Evolutionary conservation across 2,888 invertebrate species (phyloP).

Genomic region (Siphlonurus alternatus): DNA sequence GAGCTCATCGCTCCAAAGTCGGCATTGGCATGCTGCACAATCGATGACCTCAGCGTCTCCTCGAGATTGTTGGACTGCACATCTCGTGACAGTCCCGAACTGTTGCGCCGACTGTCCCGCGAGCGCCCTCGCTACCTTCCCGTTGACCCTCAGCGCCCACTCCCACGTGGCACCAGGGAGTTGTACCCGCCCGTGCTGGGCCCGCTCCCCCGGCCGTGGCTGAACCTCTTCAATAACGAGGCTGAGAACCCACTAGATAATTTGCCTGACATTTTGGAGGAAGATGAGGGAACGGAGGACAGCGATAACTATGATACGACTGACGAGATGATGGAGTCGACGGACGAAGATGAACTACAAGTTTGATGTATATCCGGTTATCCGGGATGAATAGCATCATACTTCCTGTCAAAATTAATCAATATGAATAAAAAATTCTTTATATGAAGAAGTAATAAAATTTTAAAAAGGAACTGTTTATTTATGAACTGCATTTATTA

Average conservation of each 20-base stretch:
- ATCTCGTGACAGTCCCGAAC: neutral
- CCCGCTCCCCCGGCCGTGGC: neutral
- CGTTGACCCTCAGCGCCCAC: neutral
- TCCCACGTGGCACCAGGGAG: neutral
- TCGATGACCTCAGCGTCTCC: neutral
- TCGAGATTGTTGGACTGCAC: neutral
- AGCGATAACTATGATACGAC: neutral
- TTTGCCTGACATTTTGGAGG: neutral
- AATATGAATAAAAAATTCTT: too few relatives aligned
- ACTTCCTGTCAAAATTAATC: too few relatives aligned
- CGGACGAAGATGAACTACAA: too few relatives aligned
- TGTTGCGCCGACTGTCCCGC: neutral
- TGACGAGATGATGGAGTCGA: too few relatives aligned
- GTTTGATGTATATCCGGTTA: too few relatives aligned
- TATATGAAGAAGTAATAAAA: too few relatives aligned
- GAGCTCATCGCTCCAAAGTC: neutral
- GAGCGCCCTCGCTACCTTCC: neutral
- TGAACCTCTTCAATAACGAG: neutral
- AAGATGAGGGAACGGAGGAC: neutral
- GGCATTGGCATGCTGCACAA: neutral
- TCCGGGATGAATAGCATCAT: too few relatives aligned
- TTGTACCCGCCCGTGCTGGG: neutral
- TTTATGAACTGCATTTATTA: too few relatives aligned
- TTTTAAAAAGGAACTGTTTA: too few relatives aligned
- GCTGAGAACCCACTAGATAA: neutral